Conservation (phyloP, 2,888 invertebrate genomes). For the Podabrus alpinus region DNA sequence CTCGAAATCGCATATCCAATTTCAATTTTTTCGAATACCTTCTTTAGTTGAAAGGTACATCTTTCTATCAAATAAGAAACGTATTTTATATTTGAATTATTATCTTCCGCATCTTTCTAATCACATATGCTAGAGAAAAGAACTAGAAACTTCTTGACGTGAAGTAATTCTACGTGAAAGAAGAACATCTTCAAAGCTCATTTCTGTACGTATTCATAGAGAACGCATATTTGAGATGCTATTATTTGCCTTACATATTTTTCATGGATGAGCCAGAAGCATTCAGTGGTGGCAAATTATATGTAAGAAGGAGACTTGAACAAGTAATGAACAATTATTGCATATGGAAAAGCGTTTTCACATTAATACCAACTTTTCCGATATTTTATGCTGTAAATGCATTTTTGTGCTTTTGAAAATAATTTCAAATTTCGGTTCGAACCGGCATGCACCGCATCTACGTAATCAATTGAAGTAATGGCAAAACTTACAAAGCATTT, state of each 20-base stretch:
- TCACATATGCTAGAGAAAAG: constrained; percentile 9
- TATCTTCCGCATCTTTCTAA: constrained; percentile 12
- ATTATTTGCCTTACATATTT: not conserved
- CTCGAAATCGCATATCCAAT: constrained; percentile 20
- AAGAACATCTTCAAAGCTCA: not conserved
- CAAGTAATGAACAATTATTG: not conserved
- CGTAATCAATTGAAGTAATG: not conserved
- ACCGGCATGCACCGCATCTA: too few species aligned
- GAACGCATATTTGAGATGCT: not conserved
- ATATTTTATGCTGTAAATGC: not conserved
- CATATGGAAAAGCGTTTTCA: not conserved
- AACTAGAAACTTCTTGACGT: constrained; percentile 1
- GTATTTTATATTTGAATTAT: constrained; percentile 17
- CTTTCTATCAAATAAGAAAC: constrained; percentile 14
- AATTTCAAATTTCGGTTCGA: too few species aligned
- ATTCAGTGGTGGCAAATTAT: not conserved
- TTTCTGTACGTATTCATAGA: not conserved
- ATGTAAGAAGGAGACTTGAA: not conserved
- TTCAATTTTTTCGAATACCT: constrained; percentile 20
- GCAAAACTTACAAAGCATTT: not conserved
- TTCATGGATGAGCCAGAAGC: not conserved
- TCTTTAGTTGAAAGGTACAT: constrained; percentile 12
- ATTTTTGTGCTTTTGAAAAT: too few species aligned
- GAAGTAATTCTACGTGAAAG: not conserved
- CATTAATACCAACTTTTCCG: not conserved